Conservation (phyloP, 2,113 vertebrate genomes). For the Platysternon megacephalum region DNA sequence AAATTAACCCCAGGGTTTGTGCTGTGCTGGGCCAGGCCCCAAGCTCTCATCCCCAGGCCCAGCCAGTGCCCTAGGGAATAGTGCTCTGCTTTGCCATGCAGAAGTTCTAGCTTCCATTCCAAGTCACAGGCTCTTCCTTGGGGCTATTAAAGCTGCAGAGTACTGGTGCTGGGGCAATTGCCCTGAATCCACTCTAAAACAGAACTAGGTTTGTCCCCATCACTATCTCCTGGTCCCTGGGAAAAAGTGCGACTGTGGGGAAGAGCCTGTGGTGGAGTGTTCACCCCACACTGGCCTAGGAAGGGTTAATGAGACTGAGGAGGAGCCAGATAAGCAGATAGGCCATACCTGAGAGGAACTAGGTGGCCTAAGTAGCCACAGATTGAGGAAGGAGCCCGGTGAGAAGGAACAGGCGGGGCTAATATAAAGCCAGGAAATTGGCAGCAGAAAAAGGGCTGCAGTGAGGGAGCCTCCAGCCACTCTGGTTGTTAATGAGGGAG, state of each 20-base stretch:
- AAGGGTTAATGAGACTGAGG: background rate
- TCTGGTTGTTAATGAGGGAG: background rate
- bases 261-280: background rate
- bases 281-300: background rate
- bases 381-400: background rate
- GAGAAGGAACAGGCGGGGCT: background rate
- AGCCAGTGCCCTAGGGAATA: background rate
- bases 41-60: background rate
- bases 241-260: background rate
- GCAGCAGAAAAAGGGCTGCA: background rate
- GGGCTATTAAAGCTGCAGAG: background rate
- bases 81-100: background rate
- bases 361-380: background rate
- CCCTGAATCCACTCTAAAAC: background rate
- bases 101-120: background rate
- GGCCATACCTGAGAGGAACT: background rate
- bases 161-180: background rate
- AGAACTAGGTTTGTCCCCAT: background rate
- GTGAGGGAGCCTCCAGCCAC: background rate
- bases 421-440: background rate
- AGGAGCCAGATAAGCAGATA: background rate
- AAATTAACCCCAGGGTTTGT: fast-evolving
- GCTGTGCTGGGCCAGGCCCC: background rate
- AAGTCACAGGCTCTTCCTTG: fast-evolving
- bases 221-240: background rate